A percentile compares a stretch with the other conserved stretches of the same genome.
These are phyloP conservation scores for Parochlus steinenii DNA, from an alignment of 2,888 invertebrate species.

Conservation along the genomic window DNA sequence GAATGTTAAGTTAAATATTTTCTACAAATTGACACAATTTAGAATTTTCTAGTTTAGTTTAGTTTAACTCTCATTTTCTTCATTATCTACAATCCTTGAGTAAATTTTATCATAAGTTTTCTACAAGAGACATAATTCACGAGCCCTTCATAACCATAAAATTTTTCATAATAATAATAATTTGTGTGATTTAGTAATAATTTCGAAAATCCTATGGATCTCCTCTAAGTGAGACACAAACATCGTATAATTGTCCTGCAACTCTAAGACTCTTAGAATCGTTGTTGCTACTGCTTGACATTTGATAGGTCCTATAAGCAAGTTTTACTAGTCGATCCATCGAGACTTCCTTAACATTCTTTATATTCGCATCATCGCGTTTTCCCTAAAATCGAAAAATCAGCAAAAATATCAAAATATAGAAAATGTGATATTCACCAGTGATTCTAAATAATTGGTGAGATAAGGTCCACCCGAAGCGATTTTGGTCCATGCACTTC, in stretches of 20 bases:
- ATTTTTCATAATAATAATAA: too few relatives aligned
- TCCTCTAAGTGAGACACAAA: slow-evolving; percentile 26
- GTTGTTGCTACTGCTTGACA: too few relatives aligned
- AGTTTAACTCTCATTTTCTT: too few relatives aligned
- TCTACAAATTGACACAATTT: too few relatives aligned
- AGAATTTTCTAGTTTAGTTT: too few relatives aligned
- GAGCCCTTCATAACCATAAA: too few relatives aligned
- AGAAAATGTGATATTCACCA: slow-evolving; percentile 37
- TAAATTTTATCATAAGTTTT: too few relatives aligned
- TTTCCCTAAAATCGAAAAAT: slow-evolving; percentile 3
- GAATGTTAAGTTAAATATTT: too few relatives aligned
- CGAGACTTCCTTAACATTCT: background rate
- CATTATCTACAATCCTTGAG: too few relatives aligned
- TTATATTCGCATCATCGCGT: slow-evolving; percentile 6
- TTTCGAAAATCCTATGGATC: too few relatives aligned
- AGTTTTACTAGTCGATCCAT: slow-evolving; percentile 3
- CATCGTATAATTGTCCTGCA: slow-evolving; percentile 34
- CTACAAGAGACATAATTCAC: too few relatives aligned
- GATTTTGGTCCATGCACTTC: slow-evolving; percentile 44
- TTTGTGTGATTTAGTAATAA: too few relatives aligned
- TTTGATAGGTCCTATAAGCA: slow-evolving; percentile 7
- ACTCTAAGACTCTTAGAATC: slow-evolving; percentile 28
- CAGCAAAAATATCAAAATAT: background rate
- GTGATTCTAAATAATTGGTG: slow-evolving; percentile 54
- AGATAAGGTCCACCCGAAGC: slow-evolving; percentile 62